Percentiles rank a stretch among this genome's conserved stretches.
Evolutionary conservation across 2,797 vertebrate genomes (phyloP).

Genomic region (Onychomys torridus): DNA sequence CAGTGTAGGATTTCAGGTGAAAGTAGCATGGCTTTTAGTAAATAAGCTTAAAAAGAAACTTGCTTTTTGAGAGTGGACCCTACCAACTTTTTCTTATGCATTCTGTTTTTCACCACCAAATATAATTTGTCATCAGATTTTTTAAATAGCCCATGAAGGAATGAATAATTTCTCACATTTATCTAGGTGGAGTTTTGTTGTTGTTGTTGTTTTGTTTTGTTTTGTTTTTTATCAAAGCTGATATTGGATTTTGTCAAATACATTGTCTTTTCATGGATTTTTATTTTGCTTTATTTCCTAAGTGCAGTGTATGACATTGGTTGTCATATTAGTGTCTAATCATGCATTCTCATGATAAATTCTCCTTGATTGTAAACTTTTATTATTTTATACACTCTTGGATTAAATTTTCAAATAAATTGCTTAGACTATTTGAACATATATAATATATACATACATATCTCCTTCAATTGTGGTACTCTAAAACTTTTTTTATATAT

Average conservation of each 20-base stretch:
- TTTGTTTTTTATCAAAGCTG: background rate
- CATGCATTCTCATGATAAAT: background rate
- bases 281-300: background rate
- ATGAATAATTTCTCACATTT: background rate
- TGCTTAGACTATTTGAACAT: background rate
- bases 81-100: background rate
- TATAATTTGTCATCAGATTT: background rate
- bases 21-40: background rate
- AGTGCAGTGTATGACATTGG: background rate
- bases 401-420: background rate
- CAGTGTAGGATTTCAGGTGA: background rate
- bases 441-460: background rate
- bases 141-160: background rate
- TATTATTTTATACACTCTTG: background rate
- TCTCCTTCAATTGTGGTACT: background rate
- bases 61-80: too few relatives aligned
- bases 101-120: background rate
- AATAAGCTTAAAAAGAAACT: background rate
- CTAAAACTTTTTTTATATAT: background rate
- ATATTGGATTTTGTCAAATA: background rate
- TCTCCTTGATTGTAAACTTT: background rate
- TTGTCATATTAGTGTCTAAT: background rate
- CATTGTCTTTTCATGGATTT: background rate
- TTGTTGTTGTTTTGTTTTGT: too few relatives aligned
- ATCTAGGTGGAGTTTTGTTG: background rate